Percentiles rank a stretch among this genome's conserved stretches.
These are phyloP conservation scores for Lycophotia porphyrea DNA, from an alignment of 2,888 invertebrate genomes.

Conservation along the genomic window DNA sequence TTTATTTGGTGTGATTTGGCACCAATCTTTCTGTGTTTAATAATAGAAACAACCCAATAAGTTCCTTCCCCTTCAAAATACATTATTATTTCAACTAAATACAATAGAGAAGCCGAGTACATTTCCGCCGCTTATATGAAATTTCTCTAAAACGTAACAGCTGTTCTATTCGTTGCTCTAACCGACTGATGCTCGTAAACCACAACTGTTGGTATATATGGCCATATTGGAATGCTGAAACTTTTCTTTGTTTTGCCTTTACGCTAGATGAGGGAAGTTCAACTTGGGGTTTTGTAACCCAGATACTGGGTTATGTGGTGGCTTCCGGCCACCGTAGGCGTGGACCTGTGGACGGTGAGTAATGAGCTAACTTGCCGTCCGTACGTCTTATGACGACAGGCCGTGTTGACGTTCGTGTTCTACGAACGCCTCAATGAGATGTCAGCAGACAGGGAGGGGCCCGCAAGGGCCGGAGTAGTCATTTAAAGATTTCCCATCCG, in stretches of 20 bases:
- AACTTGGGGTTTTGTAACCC: not conserved
- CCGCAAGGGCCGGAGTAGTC: too few relatives aligned
- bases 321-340: too few relatives aligned
- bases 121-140: constrained; percentile 3
- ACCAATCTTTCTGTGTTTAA: not conserved
- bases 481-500: too few relatives aligned
- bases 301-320: too few relatives aligned
- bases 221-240: constrained; percentile 26
- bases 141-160: constrained; percentile 24
- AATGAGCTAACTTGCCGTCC: too few relatives aligned
- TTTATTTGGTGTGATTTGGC: constrained; percentile 18
- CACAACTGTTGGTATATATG: not conserved
- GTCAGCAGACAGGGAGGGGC: too few relatives aligned
- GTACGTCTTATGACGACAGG: too few relatives aligned
- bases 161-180: constrained; percentile 10
- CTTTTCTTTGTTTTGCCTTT: constrained; percentile 7
- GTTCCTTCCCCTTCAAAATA: not conserved
- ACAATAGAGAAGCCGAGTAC: not conserved
- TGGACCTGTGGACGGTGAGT: too few relatives aligned
- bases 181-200: constrained; percentile 18
- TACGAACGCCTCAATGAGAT: too few relatives aligned
- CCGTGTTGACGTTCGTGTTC: too few relatives aligned
- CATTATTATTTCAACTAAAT: constrained; percentile 18
- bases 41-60: not conserved
- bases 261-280: not conserved